Conservation (phyloP, 2,888 invertebrate species). For the Prenolepis imparis region DNA sequence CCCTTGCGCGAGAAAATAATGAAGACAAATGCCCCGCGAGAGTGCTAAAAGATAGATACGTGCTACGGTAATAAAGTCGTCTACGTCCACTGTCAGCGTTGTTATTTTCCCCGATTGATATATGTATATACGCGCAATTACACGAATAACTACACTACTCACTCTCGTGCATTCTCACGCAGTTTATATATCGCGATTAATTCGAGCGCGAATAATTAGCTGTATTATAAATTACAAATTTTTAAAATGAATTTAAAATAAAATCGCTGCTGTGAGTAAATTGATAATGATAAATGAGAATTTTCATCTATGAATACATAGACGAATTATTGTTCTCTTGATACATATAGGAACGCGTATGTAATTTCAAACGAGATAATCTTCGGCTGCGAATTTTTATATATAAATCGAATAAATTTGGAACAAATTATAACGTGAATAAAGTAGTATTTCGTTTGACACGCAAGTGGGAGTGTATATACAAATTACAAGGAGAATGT, state of each 20-base stretch:
- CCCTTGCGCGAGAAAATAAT: constrained; percentile 52
- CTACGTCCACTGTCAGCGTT: constrained; percentile 14
- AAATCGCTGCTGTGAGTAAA: not conserved
- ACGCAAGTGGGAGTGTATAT: not conserved
- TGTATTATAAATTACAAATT: not conserved
- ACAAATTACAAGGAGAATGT: not conserved
- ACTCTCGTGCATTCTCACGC: not conserved
- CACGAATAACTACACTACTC: not conserved
- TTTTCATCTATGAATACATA: not conserved
- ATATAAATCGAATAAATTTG: constrained; percentile 10
- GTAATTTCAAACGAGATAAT: constrained; percentile 7
- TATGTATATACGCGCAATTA: constrained; percentile 18
- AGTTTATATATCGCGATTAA: not conserved
- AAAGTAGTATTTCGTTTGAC: constrained; percentile 11
- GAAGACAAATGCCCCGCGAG: constrained; percentile 53
- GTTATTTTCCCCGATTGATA: constrained; percentile 35
- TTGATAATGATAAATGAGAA: not conserved
- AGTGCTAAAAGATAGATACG: constrained; percentile 45
- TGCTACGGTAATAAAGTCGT: constrained; percentile 40
- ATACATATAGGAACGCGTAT: not conserved
- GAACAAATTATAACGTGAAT: not conserved
- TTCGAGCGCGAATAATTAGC: not conserved
- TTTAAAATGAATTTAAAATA: constrained; percentile 13
- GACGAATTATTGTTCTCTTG: constrained; percentile 5
- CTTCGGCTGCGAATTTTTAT: not conserved